Conservation (phyloP, 2,888 invertebrate species). For the Balanococcus diminutus region DNA sequence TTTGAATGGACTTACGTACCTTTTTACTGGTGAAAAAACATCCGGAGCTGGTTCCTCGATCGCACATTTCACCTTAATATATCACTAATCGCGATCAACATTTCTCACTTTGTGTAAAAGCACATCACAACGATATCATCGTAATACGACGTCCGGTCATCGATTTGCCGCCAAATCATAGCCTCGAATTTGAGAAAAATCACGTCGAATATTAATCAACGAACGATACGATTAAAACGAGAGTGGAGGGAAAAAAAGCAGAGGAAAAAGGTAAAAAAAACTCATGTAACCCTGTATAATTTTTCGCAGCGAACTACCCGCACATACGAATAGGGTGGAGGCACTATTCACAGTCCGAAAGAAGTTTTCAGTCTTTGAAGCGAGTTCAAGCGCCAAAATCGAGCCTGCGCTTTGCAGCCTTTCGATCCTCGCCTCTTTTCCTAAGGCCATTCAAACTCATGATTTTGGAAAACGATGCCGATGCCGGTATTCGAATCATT, state of each 20-base stretch:
- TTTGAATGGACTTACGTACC: too few species aligned
- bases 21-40: slow-evolving; percentile 71
- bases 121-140: neutral
- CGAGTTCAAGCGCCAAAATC: slow-evolving; percentile 52
- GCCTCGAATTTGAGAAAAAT: neutral
- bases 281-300: slow-evolving; percentile 3
- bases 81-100: slow-evolving; percentile 5
- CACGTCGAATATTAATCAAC: neutral
- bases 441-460: neutral
- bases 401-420: slow-evolving; percentile 21
- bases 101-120: neutral
- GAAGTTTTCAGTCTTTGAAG: slow-evolving; percentile 49
- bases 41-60: slow-evolving; percentile 71
- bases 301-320: slow-evolving; percentile 16
- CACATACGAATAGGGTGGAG: slow-evolving; percentile 45
- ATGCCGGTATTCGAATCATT: slow-evolving; percentile 1
- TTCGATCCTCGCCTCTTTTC: neutral
- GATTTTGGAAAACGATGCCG: slow-evolving; percentile 15
- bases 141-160: neutral
- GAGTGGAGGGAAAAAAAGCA: neutral
- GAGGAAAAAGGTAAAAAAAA: neutral
- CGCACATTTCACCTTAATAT: slow-evolving; percentile 66
- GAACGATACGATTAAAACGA: neutral
- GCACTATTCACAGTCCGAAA: slow-evolving; percentile 49
- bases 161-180: neutral